Evolutionary conservation across 1,140 invertebrate species (phyloP).

Genomic region (Drosophila kepulauana): DNA sequence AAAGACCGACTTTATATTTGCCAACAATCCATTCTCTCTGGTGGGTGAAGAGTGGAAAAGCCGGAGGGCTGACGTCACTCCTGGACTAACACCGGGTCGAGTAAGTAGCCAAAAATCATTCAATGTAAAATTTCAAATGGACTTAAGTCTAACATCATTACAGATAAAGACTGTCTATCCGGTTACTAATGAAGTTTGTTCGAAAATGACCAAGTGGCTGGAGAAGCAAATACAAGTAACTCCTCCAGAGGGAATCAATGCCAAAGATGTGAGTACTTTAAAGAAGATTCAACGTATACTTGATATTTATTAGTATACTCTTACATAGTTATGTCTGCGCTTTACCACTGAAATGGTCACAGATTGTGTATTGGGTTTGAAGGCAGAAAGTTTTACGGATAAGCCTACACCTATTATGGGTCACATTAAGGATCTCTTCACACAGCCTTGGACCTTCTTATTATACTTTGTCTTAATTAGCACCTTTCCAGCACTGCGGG

Average conservation of each 20-base stretch:
- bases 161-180: slow-evolving; percentile 79
- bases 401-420: slow-evolving; percentile 63
- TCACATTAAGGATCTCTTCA: slow-evolving; percentile 58
- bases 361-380: slow-evolving; percentile 85
- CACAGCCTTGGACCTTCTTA: slow-evolving; percentile 49
- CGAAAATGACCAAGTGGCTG: slow-evolving; percentile 61
- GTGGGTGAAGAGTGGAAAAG: slow-evolving; percentile 86
- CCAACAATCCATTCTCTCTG: slow-evolving; percentile 85
- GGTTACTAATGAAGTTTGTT: slow-evolving; percentile 72
- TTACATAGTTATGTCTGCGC: slow-evolving; percentile 66
- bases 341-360: slow-evolving; percentile 86
- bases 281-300: neutral
- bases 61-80: slow-evolving; percentile 86
- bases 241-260: slow-evolving; percentile 54
- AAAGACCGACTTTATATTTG: slow-evolving; percentile 85
- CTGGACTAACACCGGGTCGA: slow-evolving; percentile 86
- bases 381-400: slow-evolving; percentile 77
- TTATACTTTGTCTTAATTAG: slow-evolving; percentile 46
- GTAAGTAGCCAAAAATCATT: slow-evolving; percentile 33
- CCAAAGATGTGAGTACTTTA: slow-evolving; percentile 60
- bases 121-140: neutral
- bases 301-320: neutral
- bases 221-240: slow-evolving; percentile 54
- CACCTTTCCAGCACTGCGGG: slow-evolving; percentile 49
- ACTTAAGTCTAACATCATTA: neutral